phyloP scores from a whole-genome alignment of 2,797 vertebrate species.

The Rousettus madagascariensis region DNA sequence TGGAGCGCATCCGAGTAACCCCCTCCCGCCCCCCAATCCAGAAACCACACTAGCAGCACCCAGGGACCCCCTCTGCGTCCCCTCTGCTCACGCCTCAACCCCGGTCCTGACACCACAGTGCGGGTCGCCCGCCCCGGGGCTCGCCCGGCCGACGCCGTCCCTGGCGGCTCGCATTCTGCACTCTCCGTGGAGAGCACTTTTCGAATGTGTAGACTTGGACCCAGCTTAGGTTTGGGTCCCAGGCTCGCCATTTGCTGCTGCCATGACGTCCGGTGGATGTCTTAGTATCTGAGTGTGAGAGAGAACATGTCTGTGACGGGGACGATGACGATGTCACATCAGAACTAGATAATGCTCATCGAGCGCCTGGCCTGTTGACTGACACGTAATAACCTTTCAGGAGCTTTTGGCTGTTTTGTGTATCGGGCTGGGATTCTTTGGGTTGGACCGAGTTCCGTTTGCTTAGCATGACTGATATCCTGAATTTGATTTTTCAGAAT shows the following conservation, averaged over 20 bases:
- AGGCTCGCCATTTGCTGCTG: neutral
- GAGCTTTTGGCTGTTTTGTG: fast-evolving
- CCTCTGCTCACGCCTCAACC: neutral
- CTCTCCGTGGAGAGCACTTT: neutral
- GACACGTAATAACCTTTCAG: fast-evolving
- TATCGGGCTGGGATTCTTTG: fast-evolving
- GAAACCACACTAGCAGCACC: fast-evolving
- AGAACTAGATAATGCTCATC: fast-evolving
- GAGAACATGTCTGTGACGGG: fast-evolving
- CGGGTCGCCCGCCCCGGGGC: neutral
- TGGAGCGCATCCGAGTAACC: too few relatives aligned
- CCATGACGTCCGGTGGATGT: neutral
- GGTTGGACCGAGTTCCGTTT: fast-evolving
- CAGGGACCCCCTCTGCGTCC: fast-evolving
- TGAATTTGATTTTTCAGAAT: conserved; percentile 82
- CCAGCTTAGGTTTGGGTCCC: neutral
- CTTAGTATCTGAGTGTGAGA: fast-evolving
- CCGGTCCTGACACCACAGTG: fast-evolving
- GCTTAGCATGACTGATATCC: neutral
- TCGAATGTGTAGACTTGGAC: neutral
- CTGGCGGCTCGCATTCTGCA: neutral
- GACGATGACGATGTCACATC: fast-evolving
- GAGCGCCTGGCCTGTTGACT: neutral
- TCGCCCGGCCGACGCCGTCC: fast-evolving
- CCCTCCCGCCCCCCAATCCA: neutral